phyloP scores from a whole-genome alignment of 2,113 vertebrate species.

The Theristicus caerulescens region DNA sequence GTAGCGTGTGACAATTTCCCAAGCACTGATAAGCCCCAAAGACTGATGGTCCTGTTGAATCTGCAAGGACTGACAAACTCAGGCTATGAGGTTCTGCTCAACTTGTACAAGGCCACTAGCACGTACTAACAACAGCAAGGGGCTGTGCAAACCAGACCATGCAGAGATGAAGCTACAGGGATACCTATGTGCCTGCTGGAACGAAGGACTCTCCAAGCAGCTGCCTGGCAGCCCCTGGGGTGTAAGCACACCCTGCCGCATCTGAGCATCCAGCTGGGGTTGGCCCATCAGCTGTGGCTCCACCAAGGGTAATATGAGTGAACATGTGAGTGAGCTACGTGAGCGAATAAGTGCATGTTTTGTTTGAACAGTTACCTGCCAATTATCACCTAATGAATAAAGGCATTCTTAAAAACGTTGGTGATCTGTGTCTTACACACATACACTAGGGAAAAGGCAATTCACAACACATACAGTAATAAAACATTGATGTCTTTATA shows the following conservation, averaged over 20 bases:
- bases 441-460: not conserved
- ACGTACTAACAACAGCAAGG: not conserved
- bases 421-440: not conserved
- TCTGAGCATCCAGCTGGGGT: not conserved
- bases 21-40: not conserved
- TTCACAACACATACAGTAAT: not conserved
- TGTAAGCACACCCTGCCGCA: not conserved
- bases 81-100: not conserved
- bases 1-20: not conserved
- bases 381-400: not conserved
- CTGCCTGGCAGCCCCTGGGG: not conserved
- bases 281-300: not conserved
- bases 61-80: not conserved
- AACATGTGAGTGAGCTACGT: rapidly evolving
- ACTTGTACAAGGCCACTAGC: not conserved
- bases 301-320: not conserved
- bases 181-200: not conserved
- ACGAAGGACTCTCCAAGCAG: not conserved
- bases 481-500: not conserved
- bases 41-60: not conserved
- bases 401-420: not conserved
- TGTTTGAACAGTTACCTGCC: not conserved
- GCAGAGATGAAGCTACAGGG: rapidly evolving
- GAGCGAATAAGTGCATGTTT: not conserved
- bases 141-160: not conserved